Percentiles rank a stretch among this genome's conserved stretches.
These are phyloP conservation scores for Folsomia candida DNA, from an alignment of 2,888 invertebrate species.

Conservation along the genomic window DNA sequence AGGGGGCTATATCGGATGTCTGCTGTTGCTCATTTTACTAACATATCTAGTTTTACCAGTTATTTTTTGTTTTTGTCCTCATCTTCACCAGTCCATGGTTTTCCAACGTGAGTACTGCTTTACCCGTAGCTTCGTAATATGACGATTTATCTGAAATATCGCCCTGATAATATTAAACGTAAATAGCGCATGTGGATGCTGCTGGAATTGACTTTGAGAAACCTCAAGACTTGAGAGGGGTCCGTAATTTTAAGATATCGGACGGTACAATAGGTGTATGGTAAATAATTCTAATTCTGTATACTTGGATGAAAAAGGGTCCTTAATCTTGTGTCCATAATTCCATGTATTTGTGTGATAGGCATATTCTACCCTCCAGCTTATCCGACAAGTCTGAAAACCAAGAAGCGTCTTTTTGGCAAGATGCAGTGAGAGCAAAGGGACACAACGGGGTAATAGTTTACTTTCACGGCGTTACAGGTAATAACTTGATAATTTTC, in stretches of 20 bases:
- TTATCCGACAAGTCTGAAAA: not conserved
- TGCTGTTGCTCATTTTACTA: not conserved
- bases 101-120: not conserved
- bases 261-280: constrained; percentile 13
- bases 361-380: not conserved
- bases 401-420: not conserved
- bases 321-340: not conserved
- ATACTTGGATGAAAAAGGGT: not conserved
- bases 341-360: not conserved
- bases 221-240: not conserved
- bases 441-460: constrained; percentile 57
- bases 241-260: not conserved
- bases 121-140: constrained; percentile 12
- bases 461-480: too few relatives aligned
- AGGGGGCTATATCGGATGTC: not conserved
- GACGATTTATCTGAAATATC: constrained; percentile 16
- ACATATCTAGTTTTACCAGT: not conserved
- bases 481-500: too few relatives aligned
- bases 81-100: constrained; percentile 6
- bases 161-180: too few relatives aligned
- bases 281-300: too few relatives aligned
- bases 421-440: not conserved
- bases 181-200: constrained; percentile 14
- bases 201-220: constrained; percentile 13
- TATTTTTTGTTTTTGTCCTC: not conserved